Evolutionary conservation across 2,797 vertebrate species (phyloP).

Genomic region (Menidia menidia): DNA sequence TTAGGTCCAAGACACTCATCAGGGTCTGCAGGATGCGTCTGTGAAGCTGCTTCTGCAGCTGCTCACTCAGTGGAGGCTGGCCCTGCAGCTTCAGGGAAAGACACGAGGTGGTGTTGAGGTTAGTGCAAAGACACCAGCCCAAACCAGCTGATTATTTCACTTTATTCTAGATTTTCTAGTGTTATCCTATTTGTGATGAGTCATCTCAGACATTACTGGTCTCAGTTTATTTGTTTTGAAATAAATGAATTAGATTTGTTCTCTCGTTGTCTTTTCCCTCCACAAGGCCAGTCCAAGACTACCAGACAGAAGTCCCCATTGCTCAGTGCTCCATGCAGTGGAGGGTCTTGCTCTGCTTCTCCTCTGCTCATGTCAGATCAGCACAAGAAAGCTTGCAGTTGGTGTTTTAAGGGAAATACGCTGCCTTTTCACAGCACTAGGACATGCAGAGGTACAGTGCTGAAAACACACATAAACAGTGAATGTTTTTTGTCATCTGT

Average conservation of each 20-base stretch:
- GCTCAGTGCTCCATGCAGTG: conserved; percentile 92
- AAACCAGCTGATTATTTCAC: neutral
- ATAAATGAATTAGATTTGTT: neutral
- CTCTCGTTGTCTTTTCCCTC: conserved; percentile 8
- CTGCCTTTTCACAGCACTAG: conserved; percentile 91
- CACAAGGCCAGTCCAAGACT: conserved; percentile 87
- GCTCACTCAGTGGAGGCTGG: conserved; percentile 96
- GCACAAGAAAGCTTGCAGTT: conserved; percentile 95
- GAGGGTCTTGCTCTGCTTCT: conserved; percentile 95
- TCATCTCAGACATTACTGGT: neutral
- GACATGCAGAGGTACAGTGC: conserved; percentile 91
- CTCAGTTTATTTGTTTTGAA: no score
- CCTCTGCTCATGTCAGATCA: conserved; percentile 96
- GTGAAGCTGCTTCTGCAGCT: conserved; percentile 96
- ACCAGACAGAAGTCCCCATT: conserved; percentile 92
- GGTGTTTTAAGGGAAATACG: conserved; percentile 95
- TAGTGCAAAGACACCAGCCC: conserved; percentile 11
- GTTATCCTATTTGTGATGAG: neutral
- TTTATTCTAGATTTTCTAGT: neutral
- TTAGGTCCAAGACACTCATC: conserved; percentile 93
- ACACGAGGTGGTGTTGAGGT: conserved; percentile 80
- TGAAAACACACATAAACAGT: neutral
- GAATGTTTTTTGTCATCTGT: neutral
- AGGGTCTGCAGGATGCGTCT: conserved; percentile 94
- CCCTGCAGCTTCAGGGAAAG: conserved; percentile 88